Evolutionary conservation across 2,113 vertebrate genomes (phyloP).

Genomic region (Callithrix jacchus): DNA sequence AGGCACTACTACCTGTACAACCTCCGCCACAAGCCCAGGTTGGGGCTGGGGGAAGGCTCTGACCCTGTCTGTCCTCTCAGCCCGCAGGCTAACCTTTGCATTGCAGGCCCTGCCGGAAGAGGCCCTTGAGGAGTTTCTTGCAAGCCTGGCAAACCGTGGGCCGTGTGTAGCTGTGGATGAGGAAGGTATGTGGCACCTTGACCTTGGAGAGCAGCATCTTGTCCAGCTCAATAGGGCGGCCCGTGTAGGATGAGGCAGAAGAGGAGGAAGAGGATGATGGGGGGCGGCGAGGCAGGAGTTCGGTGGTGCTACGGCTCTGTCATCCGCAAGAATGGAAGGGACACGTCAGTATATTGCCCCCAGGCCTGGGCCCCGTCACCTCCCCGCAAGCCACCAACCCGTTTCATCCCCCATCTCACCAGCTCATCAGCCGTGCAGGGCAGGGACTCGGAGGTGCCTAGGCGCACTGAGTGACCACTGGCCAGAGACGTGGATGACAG

Average conservation of each 20-base stretch:
- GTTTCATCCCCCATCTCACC: constrained; percentile 45
- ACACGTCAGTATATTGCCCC: rapidly evolving
- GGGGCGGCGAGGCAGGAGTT: constrained; percentile 82
- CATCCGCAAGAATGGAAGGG: background rate
- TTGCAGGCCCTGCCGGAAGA: constrained; percentile 93
- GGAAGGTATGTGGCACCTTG: constrained; percentile 94
- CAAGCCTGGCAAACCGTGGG: constrained; percentile 94
- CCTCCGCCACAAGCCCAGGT: background rate
- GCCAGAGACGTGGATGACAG: constrained; percentile 92
- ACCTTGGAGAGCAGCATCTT: constrained; percentile 93
- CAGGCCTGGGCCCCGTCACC: background rate
- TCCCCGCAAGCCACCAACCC: background rate
- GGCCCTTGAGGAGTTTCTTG: constrained; percentile 92
- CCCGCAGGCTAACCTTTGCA: constrained; percentile 87
- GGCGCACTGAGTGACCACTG: constrained; percentile 89
- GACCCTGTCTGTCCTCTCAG: background rate
- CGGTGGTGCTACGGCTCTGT: constrained; percentile 87
- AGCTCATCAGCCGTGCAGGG: constrained; percentile 78
- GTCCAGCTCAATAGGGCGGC: constrained; percentile 92
- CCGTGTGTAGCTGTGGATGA: constrained; percentile 92
- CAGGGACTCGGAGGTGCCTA: constrained; percentile 87
- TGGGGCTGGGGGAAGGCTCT: rapidly evolving
- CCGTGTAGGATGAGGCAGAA: constrained; percentile 87
- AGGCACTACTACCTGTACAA: background rate
- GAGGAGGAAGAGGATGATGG: constrained; percentile 82